Evolutionary conservation across 2,797 vertebrate genomes (phyloP).

Genomic region (Argyrosomus regius): DNA sequence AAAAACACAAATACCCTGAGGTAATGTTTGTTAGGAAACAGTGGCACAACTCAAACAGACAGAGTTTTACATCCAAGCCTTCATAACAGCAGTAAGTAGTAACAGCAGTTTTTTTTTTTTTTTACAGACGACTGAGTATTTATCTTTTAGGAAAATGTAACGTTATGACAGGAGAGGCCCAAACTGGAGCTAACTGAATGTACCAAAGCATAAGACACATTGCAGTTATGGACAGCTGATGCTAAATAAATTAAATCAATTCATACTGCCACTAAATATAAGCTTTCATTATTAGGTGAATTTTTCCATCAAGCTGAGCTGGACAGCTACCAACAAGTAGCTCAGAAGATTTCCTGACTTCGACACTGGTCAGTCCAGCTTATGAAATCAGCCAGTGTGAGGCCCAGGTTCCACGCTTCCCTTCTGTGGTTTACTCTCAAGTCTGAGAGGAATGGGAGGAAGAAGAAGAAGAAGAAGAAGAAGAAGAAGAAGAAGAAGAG

Average conservation of each 20-base stretch:
- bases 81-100: neutral
- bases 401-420: slow-evolving; percentile 76
- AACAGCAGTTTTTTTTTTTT: neutral
- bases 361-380: slow-evolving; percentile 55
- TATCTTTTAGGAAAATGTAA: neutral
- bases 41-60: neutral
- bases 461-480: neutral
- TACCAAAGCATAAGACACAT: neutral
- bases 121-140: slow-evolving; percentile 1
- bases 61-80: neutral
- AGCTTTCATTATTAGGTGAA: slow-evolving; percentile 63
- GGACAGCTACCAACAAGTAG: slow-evolving; percentile 67
- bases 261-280: slow-evolving; percentile 45
- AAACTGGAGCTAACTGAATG: neutral
- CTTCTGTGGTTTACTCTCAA: slow-evolving; percentile 72
- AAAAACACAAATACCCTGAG: neutral
- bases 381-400: slow-evolving; percentile 77
- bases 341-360: slow-evolving; percentile 71
- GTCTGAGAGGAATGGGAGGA: slow-evolving; percentile 59
- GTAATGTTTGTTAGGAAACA: neutral
- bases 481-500: neutral
- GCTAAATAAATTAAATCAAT: slow-evolving; percentile 35
- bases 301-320: slow-evolving; percentile 72
- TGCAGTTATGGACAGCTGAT: neutral
- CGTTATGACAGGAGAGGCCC: neutral